phyloP scores from a whole-genome alignment of 2,113 vertebrate genomes.

The Eublepharis macularius region DNA sequence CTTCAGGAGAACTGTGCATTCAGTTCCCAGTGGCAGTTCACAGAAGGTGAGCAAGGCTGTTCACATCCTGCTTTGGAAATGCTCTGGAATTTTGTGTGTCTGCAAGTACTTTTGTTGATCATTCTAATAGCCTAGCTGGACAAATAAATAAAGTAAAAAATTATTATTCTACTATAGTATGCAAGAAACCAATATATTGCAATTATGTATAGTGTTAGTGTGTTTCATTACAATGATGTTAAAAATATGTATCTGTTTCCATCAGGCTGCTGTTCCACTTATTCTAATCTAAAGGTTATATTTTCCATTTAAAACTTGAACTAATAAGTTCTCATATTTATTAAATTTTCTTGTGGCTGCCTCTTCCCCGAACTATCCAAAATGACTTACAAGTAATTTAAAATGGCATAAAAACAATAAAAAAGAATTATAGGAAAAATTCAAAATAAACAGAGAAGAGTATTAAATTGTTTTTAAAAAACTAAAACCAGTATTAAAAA shows the following conservation, averaged over 20 bases:
- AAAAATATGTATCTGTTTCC: constrained; percentile 15
- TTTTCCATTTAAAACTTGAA: constrained; percentile 54
- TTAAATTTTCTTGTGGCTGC: too few relatives aligned
- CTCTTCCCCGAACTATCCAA: too few relatives aligned
- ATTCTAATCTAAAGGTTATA: neutral
- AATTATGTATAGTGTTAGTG: neutral
- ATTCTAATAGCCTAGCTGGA: neutral
- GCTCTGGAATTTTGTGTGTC: neutral
- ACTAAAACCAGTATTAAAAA: too few relatives aligned
- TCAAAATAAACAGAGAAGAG: too few relatives aligned
- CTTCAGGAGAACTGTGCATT: neutral
- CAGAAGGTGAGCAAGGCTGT: neutral
- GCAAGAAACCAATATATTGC: constrained; percentile 3
- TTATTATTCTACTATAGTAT: neutral
- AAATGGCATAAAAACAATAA: too few relatives aligned
- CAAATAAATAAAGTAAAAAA: neutral
- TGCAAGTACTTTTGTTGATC: neutral
- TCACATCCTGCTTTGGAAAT: neutral
- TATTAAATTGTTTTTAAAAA: too few relatives aligned
- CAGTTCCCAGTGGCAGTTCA: neutral
- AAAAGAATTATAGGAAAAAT: too few relatives aligned
- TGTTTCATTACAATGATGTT: constrained; percentile 21
- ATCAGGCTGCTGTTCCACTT: too few relatives aligned
- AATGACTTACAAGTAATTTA: too few relatives aligned
- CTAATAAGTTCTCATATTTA: constrained; percentile 45